phyloP scores from a whole-genome alignment of 2,797 vertebrate species.

The Bovichtus diacanthus region DNA sequence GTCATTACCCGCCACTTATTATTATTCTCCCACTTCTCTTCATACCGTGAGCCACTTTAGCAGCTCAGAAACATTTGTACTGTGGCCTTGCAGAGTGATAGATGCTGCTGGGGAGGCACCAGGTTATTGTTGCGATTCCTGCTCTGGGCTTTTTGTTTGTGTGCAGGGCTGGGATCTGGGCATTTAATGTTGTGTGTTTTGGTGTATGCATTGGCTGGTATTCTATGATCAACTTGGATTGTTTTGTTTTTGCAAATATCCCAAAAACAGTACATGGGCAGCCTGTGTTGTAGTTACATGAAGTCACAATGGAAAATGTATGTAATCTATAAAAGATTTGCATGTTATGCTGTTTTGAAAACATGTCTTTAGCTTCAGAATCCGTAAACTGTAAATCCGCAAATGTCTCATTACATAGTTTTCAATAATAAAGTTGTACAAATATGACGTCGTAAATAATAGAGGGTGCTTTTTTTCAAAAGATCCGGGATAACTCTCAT shows the following conservation, averaged over 20 bases:
- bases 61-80: slow-evolving; percentile 69
- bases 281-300: too few species aligned
- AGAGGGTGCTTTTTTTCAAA: not conserved
- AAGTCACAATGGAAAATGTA: too few species aligned
- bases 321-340: too few species aligned
- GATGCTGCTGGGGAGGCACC: slow-evolving; percentile 61
- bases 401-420: too few species aligned
- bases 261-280: not conserved
- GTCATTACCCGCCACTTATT: slow-evolving; percentile 79
- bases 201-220: slow-evolving; percentile 4
- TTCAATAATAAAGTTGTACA: too few species aligned
- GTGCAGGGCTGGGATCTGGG: slow-evolving; percentile 28
- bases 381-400: too few species aligned
- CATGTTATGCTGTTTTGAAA: too few species aligned
- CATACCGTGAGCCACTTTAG: slow-evolving; percentile 60
- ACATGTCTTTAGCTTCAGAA: too few species aligned
- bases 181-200: slow-evolving; percentile 45
- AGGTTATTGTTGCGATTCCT: slow-evolving; percentile 53
- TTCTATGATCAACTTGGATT: slow-evolving; percentile 4
- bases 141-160: slow-evolving; percentile 54
- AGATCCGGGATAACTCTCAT: not conserved
- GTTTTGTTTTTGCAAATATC: not conserved
- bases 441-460: too few species aligned
- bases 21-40: slow-evolving; percentile 73
- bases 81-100: slow-evolving; percentile 69